phyloP scores from a whole-genome alignment of 2,113 vertebrate genomes.

The Lonchura striata region DNA sequence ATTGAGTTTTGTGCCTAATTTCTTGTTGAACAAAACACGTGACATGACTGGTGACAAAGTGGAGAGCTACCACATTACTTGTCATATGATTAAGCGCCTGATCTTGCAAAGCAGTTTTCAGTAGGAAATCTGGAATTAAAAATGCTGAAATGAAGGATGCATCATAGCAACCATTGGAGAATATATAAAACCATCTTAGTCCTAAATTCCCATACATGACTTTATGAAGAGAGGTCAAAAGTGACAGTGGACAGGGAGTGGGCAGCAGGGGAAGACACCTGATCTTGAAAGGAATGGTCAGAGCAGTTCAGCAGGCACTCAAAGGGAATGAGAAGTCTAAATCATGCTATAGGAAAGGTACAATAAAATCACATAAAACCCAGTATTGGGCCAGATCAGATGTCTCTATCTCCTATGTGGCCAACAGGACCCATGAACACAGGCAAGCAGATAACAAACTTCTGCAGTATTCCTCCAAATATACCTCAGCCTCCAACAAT shows the following conservation, averaged over 20 bases:
- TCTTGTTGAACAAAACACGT: neutral
- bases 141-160: neutral
- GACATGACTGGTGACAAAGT: neutral
- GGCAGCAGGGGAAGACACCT: neutral
- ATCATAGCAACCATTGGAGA: neutral
- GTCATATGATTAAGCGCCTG: neutral
- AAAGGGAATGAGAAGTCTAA: neutral
- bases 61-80: neutral
- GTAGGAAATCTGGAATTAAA: neutral
- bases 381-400: neutral
- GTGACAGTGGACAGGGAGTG: neutral
- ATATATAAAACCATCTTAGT: neutral
- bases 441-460: neutral
- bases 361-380: neutral
- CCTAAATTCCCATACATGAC: neutral
- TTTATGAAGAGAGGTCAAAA: neutral
- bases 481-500: neutral
- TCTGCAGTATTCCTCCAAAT: neutral
- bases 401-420: accelerated
- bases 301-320: neutral
- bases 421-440: neutral
- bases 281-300: neutral
- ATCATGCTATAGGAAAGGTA: neutral
- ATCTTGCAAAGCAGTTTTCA: neutral
- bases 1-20: neutral